phyloP scores from a whole-genome alignment of 2,797 vertebrate genomes.

The Phataginus tetradactyla region DNA sequence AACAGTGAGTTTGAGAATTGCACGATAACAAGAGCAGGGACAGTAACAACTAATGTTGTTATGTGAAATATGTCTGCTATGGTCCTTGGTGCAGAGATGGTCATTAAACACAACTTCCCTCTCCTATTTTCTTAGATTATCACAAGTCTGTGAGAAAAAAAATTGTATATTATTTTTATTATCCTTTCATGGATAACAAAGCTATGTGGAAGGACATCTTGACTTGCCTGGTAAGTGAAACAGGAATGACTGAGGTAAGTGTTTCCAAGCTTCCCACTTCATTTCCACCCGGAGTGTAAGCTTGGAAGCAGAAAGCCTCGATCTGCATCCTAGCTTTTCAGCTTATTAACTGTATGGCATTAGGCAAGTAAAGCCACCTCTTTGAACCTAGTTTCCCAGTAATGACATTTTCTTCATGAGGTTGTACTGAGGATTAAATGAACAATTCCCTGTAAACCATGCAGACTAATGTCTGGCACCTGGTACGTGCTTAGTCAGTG shows the following conservation, averaged over 20 bases:
- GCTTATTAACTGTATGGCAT: background rate
- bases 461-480: background rate
- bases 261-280: background rate
- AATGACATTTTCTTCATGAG: background rate
- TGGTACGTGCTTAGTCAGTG: background rate
- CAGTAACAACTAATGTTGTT: background rate
- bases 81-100: background rate
- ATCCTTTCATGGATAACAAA: background rate
- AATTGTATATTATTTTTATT: background rate
- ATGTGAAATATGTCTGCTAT: background rate
- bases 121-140: background rate
- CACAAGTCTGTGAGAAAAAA: slow-evolving; percentile 1
- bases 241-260: background rate
- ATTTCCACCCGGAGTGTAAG: background rate
- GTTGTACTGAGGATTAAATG: background rate
- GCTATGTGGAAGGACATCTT: background rate
- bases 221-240: background rate
- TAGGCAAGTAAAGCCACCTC: background rate
- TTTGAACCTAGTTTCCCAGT: background rate
- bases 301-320: background rate
- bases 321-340: background rate
- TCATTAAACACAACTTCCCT: slow-evolving; percentile 14
- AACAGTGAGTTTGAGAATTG: slow-evolving; percentile 1
- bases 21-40: background rate
- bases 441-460: background rate